phyloP scores from a whole-genome alignment of 1,140 invertebrate genomes.

The Pemphigus obesinymphae region DNA sequence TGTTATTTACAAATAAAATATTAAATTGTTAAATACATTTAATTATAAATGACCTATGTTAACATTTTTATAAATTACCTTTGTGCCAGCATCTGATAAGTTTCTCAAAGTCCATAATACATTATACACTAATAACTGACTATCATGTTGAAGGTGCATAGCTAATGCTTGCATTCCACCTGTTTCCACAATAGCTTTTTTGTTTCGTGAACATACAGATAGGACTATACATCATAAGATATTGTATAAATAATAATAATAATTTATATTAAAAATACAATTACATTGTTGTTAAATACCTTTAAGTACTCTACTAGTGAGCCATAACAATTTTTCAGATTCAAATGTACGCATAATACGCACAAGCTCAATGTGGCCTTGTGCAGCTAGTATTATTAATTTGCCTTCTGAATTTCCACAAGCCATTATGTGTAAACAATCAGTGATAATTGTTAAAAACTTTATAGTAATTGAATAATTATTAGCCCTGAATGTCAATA shows the following conservation, averaged over 20 bases:
- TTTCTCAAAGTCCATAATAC: conserved; percentile 97
- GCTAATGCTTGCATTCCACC: conserved; percentile 97
- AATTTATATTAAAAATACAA: background rate
- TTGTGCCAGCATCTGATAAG: conserved; percentile 95
- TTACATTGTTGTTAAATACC: conserved; percentile 52
- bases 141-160: conserved; percentile 89
- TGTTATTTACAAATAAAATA: too few species aligned
- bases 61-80: conserved; percentile 51
- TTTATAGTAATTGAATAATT: conserved; percentile 90
- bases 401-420: conserved; percentile 99
- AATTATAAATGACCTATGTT: too few species aligned
- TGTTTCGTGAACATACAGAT: conserved; percentile 95
- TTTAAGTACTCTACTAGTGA: conserved; percentile 94
- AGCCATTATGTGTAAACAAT: conserved; percentile 95
- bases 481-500: conserved; percentile 56
- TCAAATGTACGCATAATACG: conserved; percentile 95
- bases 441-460: conserved; percentile 95
- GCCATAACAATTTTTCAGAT: conserved; percentile 98
- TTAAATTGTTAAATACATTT: too few species aligned
- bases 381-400: conserved; percentile 92
- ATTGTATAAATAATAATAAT: background rate
- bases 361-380: conserved; percentile 93
- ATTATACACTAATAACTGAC: conserved; percentile 89
- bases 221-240: conserved; percentile 58
- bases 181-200: conserved; percentile 94